Evolutionary conservation across 2,888 invertebrate genomes (phyloP), one percentile per base, ranked within the genome.

Genomic region (Torymus texanus): DNA sequence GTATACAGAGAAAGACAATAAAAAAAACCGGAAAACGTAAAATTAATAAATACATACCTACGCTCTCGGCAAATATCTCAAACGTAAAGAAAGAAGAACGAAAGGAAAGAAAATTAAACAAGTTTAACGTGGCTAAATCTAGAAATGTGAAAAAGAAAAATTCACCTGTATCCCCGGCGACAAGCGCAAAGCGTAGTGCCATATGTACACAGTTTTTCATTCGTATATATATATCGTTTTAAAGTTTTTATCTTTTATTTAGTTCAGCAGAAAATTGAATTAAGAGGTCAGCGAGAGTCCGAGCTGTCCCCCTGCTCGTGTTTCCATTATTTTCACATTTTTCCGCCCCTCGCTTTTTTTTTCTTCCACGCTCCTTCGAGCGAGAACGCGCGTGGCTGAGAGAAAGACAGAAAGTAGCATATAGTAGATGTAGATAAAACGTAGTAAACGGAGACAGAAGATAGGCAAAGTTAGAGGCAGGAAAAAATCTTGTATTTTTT

Each of bases 161-260:
- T 66, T 78, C 72, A 73, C 70, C 71, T 73, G 70, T 74, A 79
- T 62, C 29, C 75, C 73, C 80, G 76, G 41, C 80, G 79, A 71
- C 24, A 74, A 81, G 81, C 75, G 78, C 72, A 78, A 81, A 78
- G 72, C 81, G 14, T 75, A 73, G 72, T 78, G 75, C 75, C 62
- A 71, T 80, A 77, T 71, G 58, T 78, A 81, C 74, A 75, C 29
- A 75, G 66, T 79, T 72, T 41, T 41, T 67, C 62, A 75, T 70
- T 58, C 65, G 24, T 75, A 4, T 53, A 29, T 29, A 11, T 62
- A 13, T 16, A 24, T 41, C 14, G 1, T 63, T 68, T 68, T 29
- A 24, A 74, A 50, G 50, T 77, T 77, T 61, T 80, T 63, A 73
- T 73, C 16, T 66, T 76, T 68, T 67, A 61, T 79, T 71, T 79